Conservation (phyloP, 2,797 vertebrate genomes). For the Echiichthys vipera region DNA sequence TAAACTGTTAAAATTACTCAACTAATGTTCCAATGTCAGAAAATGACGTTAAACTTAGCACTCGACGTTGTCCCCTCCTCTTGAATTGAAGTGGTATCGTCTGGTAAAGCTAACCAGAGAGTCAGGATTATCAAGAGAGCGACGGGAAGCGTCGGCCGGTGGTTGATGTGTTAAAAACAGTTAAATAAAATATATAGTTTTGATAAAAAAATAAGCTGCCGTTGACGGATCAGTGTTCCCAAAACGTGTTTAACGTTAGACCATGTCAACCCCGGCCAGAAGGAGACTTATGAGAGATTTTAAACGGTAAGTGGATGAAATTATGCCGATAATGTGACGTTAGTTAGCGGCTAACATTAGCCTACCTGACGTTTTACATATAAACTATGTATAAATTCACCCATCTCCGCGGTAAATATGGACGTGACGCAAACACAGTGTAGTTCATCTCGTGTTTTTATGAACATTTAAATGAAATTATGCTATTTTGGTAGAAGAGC, state of each 20-base stretch:
- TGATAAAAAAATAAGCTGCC: conserved; percentile 3
- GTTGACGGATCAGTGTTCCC: background rate
- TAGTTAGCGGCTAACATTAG: conserved; percentile 58
- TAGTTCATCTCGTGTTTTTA: too few species aligned
- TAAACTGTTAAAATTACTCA: too few species aligned
- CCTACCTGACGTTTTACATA: conserved; percentile 30
- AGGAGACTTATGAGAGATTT: conserved; percentile 97
- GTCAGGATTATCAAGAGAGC: conserved; percentile 45
- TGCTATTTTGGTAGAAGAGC: background rate
- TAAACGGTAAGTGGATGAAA: conserved; percentile 89
- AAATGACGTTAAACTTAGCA: background rate
- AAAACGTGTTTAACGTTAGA: conserved; percentile 26
- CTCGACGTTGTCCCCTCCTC: rapidly evolving
- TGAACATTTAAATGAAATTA: background rate
- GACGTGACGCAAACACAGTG: rapidly evolving
- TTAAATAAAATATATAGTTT: conserved; percentile 15
- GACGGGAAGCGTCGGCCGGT: conserved; percentile 4
- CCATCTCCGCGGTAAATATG: rapidly evolving
- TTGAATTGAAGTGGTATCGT: conserved; percentile 61
- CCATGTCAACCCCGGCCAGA: conserved; percentile 96
- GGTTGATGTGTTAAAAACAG: conserved; percentile 38
- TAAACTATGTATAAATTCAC: rapidly evolving
- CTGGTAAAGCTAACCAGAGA: conserved; percentile 52
- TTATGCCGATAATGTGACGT: conserved; percentile 33
- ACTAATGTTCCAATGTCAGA: rapidly evolving